Evolutionary conservation across 2,888 invertebrate genomes (phyloP).

Genomic region (Brenthis daphne): DNA sequence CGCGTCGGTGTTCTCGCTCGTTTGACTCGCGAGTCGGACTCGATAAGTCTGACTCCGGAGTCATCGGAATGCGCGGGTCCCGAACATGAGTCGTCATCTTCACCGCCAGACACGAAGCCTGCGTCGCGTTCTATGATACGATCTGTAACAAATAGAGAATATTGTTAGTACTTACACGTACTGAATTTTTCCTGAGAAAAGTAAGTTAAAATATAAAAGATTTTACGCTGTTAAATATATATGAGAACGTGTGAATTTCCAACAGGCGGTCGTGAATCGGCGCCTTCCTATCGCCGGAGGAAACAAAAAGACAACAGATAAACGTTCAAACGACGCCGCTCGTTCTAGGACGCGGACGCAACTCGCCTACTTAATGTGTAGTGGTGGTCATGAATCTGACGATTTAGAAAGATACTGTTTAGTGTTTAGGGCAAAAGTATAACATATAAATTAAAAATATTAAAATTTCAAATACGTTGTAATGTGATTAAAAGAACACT

Average conservation of each 20-base stretch:
- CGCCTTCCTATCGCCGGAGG: constrained; percentile 38
- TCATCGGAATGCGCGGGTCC: constrained; percentile 79
- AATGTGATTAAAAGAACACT: too few relatives aligned
- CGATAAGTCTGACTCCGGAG: constrained; percentile 74
- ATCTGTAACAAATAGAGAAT: constrained; percentile 76
- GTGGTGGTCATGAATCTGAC: constrained; percentile 28
- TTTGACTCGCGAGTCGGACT: constrained; percentile 79
- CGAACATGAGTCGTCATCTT: constrained; percentile 84
- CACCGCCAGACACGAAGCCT: constrained; percentile 88
- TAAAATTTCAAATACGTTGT: too few relatives aligned
- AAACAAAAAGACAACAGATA: constrained; percentile 45
- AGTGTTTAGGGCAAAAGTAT: not conserved
- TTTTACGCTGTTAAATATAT: not conserved
- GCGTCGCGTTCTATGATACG: constrained; percentile 84
- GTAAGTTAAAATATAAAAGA: constrained; percentile 1
- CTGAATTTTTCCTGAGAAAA: not conserved
- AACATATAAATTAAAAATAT: not conserved
- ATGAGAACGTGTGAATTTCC: constrained; percentile 23
- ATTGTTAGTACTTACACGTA: constrained; percentile 19
- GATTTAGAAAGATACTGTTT: constrained; percentile 1
- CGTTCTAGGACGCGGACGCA: constrained; percentile 46
- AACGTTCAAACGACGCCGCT: constrained; percentile 50
- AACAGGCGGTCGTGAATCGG: constrained; percentile 16
- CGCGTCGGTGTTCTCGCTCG: constrained; percentile 71
- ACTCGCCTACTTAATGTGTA: constrained; percentile 41